phyloP scores from a whole-genome alignment of 1,140 invertebrate species.

The Musca vetustissima region DNA sequence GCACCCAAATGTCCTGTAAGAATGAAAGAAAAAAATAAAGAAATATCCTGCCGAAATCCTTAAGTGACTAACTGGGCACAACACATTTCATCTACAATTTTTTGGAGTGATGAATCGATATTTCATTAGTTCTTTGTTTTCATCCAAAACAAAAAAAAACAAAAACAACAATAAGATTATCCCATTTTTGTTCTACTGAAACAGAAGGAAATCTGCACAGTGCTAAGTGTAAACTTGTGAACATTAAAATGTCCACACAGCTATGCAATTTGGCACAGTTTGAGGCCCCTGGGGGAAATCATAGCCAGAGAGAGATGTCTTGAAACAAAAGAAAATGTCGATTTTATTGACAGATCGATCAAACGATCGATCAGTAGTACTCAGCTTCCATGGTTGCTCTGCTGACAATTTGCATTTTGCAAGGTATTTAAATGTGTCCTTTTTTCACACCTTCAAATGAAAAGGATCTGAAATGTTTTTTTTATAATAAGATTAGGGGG shows the following conservation, averaged over 20 bases:
- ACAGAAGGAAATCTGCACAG: constrained; percentile 3
- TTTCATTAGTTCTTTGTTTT: background rate
- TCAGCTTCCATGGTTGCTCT: too few species aligned
- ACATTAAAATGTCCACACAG: background rate
- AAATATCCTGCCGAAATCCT: background rate
- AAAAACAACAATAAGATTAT: background rate
- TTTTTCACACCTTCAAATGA: too few species aligned
- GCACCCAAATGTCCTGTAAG: constrained; percentile 7
- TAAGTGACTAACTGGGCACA: background rate
- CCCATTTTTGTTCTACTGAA: background rate
- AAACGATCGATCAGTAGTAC: background rate
- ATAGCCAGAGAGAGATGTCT: background rate
- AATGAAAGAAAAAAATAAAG: too few species aligned
- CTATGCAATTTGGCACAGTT: too few species aligned
- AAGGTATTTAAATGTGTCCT: too few species aligned
- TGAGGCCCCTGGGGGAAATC: background rate
- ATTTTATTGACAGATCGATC: constrained; percentile 1
- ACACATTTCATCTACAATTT: too few species aligned
- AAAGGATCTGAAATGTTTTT: too few species aligned
- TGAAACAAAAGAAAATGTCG: background rate
- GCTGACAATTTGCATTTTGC: too few species aligned
- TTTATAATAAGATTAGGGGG: too few species aligned
- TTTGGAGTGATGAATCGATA: constrained; percentile 3
- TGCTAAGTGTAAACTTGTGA: constrained; percentile 5
- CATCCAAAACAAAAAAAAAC: too few species aligned